These are phyloP conservation scores for Polypedilum pembai DNA, from an alignment of 1,140 invertebrate genomes.

Conservation along the genomic window DNA sequence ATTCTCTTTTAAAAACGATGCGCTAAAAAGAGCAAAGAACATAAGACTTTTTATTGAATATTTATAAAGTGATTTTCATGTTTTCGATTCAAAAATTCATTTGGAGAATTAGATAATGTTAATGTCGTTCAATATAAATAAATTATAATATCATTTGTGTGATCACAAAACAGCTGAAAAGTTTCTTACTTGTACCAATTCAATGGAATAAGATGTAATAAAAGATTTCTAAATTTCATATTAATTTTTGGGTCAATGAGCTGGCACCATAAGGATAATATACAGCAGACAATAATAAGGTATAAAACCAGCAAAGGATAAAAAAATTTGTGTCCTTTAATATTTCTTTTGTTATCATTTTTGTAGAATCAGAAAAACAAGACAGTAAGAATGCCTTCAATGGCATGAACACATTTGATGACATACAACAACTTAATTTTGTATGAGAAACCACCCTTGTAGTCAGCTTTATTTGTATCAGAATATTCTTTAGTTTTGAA, in stretches of 20 bases:
- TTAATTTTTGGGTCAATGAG: neutral
- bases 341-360: constrained; percentile 5
- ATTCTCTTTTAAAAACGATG: no score
- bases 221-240: neutral
- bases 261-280: neutral
- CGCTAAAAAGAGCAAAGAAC: neutral
- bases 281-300: neutral
- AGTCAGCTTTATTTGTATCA: no score
- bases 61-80: constrained; percentile 19
- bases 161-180: neutral
- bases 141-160: constrained; percentile 23
- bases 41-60: neutral
- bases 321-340: neutral
- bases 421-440: no score
- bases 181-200: neutral
- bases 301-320: neutral
- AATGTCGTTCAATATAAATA: constrained; percentile 5
- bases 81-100: constrained; percentile 7
- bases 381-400: no score
- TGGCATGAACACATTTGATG: no score
- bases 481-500: no score
- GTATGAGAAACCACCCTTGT: no score
- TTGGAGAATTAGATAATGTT: constrained; percentile 26
- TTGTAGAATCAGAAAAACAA: neutral
- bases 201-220: neutral